Conservation (phyloP, 2,888 invertebrate genomes). For the Zygaena filipendulae region DNA sequence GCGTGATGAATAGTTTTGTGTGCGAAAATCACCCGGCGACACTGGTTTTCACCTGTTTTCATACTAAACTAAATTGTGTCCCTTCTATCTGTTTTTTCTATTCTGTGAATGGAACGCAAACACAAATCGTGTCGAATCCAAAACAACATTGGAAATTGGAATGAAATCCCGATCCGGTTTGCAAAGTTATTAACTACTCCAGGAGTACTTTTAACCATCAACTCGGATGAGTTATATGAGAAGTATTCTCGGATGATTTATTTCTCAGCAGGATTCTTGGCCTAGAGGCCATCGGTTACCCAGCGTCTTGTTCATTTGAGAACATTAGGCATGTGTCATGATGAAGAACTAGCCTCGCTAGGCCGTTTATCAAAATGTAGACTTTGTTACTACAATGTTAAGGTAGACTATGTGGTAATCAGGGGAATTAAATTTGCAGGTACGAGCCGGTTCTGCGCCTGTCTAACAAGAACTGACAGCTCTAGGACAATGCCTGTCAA, state of each 20-base stretch:
- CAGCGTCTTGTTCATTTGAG: constrained; percentile 31
- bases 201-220: constrained; percentile 25
- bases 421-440: too few relatives aligned
- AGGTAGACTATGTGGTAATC: too few relatives aligned
- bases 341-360: too few relatives aligned
- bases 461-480: constrained; percentile 38
- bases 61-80: too few relatives aligned
- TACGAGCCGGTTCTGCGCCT: too few relatives aligned
- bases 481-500: constrained; percentile 35
- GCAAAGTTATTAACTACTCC: constrained; percentile 21
- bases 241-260: constrained; percentile 29
- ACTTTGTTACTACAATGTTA: too few relatives aligned
- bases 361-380: too few relatives aligned
- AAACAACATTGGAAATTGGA: constrained; percentile 27
- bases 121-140: constrained; percentile 16
- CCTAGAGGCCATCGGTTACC: constrained; percentile 30
- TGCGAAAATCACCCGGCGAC: too few relatives aligned
- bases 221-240: constrained; percentile 22
- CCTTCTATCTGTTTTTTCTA: too few relatives aligned
- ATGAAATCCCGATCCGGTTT: constrained; percentile 29
- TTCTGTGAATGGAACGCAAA: too few relatives aligned
- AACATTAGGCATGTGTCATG: constrained; percentile 34
- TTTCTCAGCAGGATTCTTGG: constrained; percentile 37
- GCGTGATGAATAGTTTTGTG: too few relatives aligned
- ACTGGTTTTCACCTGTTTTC: too few relatives aligned